These are phyloP conservation scores for Ophiothrix spiculata DNA, from an alignment of 35 echinoderm and acorn worm species.

Conservation along the genomic window DNA sequence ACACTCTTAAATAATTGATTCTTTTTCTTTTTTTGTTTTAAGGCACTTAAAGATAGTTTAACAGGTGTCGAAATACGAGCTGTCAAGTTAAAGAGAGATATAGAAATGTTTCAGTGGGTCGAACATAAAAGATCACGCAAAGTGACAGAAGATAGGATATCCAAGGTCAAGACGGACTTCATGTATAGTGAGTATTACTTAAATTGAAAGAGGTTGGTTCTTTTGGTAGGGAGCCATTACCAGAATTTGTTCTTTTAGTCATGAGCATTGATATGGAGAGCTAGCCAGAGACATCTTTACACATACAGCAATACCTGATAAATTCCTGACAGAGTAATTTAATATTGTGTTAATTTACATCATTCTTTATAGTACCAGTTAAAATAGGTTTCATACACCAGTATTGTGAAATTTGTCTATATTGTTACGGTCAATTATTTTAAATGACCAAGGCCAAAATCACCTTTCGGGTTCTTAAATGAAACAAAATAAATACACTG, in stretches of 20 bases:
- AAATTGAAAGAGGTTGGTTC: background rate
- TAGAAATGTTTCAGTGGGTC: slow-evolving; percentile 64
- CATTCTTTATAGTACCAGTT: background rate
- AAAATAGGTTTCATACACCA: background rate
- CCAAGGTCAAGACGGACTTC: slow-evolving; percentile 16
- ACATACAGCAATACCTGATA: background rate
- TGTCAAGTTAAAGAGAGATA: slow-evolving; percentile 55
- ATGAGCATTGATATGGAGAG: background rate
- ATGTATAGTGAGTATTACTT: slow-evolving; percentile 29
- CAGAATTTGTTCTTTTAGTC: background rate
- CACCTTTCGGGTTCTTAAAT: too few species aligned
- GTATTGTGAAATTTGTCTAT: background rate
- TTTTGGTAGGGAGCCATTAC: background rate
- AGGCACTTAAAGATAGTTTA: slow-evolving; percentile 55
- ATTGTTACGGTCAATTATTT: too few species aligned
- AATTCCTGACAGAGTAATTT: background rate
- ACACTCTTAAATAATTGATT: too few species aligned
- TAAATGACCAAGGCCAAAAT: too few species aligned
- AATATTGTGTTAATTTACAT: background rate
- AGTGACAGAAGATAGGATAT: background rate
- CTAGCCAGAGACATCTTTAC: background rate
- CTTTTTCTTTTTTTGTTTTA: background rate
- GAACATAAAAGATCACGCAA: slow-evolving; percentile 37
- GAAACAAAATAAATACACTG: too few species aligned
- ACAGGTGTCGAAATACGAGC: slow-evolving; percentile 45